Percentiles rank a stretch among this genome's conserved stretches.
phyloP scores from a whole-genome alignment of 1,140 invertebrate species.

The Lordiphosa collinella region DNA sequence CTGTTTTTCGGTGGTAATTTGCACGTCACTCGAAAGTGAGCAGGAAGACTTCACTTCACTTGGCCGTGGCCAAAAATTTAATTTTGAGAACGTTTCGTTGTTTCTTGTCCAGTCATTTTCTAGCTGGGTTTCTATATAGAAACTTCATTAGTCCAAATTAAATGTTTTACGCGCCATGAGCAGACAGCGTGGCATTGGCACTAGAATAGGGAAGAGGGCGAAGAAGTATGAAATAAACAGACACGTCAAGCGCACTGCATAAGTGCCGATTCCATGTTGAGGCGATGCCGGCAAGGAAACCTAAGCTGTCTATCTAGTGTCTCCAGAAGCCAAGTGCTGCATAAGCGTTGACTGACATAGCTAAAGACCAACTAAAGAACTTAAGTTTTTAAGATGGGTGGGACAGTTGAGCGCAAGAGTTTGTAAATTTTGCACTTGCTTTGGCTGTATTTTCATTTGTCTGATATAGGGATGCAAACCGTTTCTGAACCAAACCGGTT shows the following conservation, averaged over 20 bases:
- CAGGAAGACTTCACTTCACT: conserved; percentile 53
- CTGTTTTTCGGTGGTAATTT: conserved; percentile 53
- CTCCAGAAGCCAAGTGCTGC: conserved; percentile 8
- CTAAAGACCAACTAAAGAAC: conserved; percentile 3
- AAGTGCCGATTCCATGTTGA: conserved; percentile 10
- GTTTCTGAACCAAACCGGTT: too few species aligned
- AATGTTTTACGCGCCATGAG: conserved; percentile 59
- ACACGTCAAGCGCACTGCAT: conserved; percentile 9
- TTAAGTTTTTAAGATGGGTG: too few species aligned
- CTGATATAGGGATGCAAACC: too few species aligned
- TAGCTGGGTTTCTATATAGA: conserved; percentile 50
- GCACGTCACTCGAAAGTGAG: conserved; percentile 65
- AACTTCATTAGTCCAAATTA: conserved; percentile 73
- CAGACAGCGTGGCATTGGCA: conserved; percentile 64
- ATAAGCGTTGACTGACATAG: conserved; percentile 7
- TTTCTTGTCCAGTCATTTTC: conserved; percentile 15
- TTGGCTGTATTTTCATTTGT: too few species aligned
- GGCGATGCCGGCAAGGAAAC: not conserved
- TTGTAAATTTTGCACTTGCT: too few species aligned
- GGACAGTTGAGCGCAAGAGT: too few species aligned
- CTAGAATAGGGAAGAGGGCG: not conserved
- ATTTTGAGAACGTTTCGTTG: conserved; percentile 20
- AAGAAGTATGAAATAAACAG: not conserved
- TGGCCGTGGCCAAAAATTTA: conserved; percentile 37
- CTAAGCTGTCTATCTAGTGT: conserved; percentile 9